Evolutionary conservation across 1,140 invertebrate genomes (phyloP).

Genomic region (Acromyrmex charruanus): DNA sequence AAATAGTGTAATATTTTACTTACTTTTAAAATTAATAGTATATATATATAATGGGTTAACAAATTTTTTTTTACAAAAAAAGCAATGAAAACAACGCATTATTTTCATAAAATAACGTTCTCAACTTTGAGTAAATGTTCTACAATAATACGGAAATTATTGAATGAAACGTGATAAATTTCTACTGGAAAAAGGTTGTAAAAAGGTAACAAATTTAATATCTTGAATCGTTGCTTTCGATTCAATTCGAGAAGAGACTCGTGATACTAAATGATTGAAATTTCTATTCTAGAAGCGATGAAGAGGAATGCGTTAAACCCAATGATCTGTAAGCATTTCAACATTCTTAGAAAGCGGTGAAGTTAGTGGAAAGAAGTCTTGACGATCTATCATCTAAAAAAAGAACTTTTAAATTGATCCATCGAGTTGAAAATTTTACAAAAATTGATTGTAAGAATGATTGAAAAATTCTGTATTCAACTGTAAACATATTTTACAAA

Average conservation of each 20-base stretch:
- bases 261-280: slow-evolving; percentile 33
- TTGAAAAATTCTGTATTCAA: background rate
- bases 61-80: too few relatives aligned
- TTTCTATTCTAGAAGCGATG: slow-evolving; percentile 2
- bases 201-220: background rate
- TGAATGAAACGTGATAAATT: slow-evolving; percentile 37
- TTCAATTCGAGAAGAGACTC: background rate
- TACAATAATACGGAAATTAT: slow-evolving; percentile 14
- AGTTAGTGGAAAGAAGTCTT: slow-evolving; percentile 33
- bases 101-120: too few relatives aligned
- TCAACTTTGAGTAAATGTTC: background rate
- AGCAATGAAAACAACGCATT: too few relatives aligned
- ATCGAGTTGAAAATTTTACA: slow-evolving; percentile 1
- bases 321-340: slow-evolving; percentile 32
- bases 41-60: too few relatives aligned
- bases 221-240: background rate
- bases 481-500: slow-evolving; percentile 20
- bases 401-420: slow-evolving; percentile 12
- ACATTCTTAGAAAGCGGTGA: slow-evolving; percentile 6
- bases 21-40: too few relatives aligned
- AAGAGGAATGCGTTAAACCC: slow-evolving; percentile 39
- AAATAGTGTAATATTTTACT: too few relatives aligned
- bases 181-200: background rate
- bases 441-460: background rate
- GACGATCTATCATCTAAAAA: background rate